Evolutionary conservation across 2,797 vertebrate genomes (phyloP).

Genomic region (Ctenosaura bakeri): DNA sequence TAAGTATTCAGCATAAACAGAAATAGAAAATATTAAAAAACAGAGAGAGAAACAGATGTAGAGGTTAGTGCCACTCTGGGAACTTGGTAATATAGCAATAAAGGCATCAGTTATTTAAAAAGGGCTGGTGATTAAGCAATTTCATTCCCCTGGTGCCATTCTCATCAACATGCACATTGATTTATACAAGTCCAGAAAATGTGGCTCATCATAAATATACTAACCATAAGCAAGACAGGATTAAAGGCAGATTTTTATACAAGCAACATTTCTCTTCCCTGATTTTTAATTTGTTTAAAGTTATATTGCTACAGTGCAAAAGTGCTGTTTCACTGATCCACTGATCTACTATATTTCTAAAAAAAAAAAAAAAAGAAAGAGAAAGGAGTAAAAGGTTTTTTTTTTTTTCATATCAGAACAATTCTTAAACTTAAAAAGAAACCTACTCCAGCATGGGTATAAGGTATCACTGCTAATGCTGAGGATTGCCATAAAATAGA

Average conservation of each 20-base stretch:
- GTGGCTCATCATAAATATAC: background rate
- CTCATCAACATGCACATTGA: conserved; percentile 15
- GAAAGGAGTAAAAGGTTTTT: no score
- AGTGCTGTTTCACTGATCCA: no score
- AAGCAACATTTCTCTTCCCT: no score
- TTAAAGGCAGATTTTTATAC: background rate
- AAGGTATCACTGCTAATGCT: no score
- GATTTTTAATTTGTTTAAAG: no score
- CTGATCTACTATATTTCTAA: no score
- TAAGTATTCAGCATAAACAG: conserved; percentile 12
- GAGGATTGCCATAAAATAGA: no score
- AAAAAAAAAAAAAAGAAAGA: no score
- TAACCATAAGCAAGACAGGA: background rate
- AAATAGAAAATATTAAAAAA: conserved; percentile 10
- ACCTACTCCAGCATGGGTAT: no score
- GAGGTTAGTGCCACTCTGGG: background rate
- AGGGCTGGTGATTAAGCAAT: background rate
- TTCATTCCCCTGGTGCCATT: background rate
- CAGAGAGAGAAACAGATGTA: background rate
- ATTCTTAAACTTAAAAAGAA: no score
- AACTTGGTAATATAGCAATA: background rate
- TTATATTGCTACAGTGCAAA: no score
- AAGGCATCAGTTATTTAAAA: conserved; percentile 4
- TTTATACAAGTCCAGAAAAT: background rate
- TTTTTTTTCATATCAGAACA: no score